Base-by-base conservation (phyloP, 2,797 vertebrate genomes). In the Bradypus variegatus region DNA sequence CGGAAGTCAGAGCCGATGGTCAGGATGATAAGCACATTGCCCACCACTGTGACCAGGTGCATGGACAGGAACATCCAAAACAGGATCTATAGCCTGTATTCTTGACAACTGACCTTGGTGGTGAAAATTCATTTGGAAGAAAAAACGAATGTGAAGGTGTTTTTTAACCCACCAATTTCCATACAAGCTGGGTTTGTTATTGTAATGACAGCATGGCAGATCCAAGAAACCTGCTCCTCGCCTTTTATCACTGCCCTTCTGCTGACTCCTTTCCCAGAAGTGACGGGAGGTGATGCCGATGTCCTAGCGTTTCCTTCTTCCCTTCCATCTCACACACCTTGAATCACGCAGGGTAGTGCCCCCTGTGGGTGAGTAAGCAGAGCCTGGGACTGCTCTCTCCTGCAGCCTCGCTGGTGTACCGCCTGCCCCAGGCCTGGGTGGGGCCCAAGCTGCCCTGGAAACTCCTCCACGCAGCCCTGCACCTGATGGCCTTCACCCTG, bases 361-460 rank as follows among this genome's bases (percentile, higher is more conserved):
- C 69, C 58, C 4, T 3, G 18, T 0, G 36, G 77, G 50, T 27
- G 55, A 23, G 21, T 38, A 62, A 75, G 58, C 55, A 3, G 6
- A 77, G 77, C 69, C 65, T 31, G 33, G 90, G 55, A 62, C 2
- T 33, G 1, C 60, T 33, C 78, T 93, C 4, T 53, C 69, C 89
- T 21, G 0, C 96, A 99, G 99, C 98, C 0, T 98, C 98, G 0
- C 97, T 99, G 91, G 89, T 99, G 91, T 99, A 99, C 94, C 98
- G 98, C 8, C 65, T 99, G 92, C 99, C 99, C 0, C 88, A 96
- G 55, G 96, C 98, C 3, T 98, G 98, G 98, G 95, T 96, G 1
- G 97, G 98, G 65, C 97, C 98, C 93, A 99, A 98, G 95, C 97
- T 98, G 2, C 98, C 98, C 21, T 99, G 99, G 98, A 99, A 99